Evolutionary conservation across 2,888 invertebrate genomes (phyloP).

Genomic region (Anoplius nigerrimus): DNA sequence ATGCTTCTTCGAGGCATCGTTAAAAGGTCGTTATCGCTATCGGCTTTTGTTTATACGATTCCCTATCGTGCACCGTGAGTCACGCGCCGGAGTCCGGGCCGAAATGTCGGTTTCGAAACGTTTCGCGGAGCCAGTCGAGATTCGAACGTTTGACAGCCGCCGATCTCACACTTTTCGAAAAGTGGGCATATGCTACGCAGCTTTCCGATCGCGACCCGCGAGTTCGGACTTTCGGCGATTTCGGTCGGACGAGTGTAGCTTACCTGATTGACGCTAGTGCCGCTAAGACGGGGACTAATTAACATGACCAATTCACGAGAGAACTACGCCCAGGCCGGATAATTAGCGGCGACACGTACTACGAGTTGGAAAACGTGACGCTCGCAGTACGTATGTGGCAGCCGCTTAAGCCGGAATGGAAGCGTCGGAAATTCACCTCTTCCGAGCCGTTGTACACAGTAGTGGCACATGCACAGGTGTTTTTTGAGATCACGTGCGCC

Average conservation of each 20-base stretch:
- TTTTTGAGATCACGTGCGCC: constrained; percentile 69
- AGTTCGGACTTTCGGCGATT: constrained; percentile 6
- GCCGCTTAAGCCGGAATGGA: constrained; percentile 59
- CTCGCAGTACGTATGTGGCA: constrained; percentile 48
- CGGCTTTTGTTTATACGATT: no score
- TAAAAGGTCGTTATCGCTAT: no score
- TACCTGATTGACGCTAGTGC: no score
- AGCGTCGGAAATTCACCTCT: constrained; percentile 48
- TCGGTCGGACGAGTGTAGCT: neutral
- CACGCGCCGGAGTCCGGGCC: no score
- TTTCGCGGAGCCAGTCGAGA: no score
- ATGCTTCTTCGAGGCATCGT: no score
- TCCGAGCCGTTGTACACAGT: constrained; percentile 44
- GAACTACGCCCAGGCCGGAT: constrained; percentile 7
- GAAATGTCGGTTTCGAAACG: no score
- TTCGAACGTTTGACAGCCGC: no score
- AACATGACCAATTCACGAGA: constrained; percentile 5
- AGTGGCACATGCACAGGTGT: constrained; percentile 72
- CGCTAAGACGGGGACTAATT: neutral
- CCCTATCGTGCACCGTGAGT: no score
- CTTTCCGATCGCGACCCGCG: constrained; percentile 17
- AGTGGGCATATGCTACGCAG: neutral
- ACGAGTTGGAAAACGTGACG: neutral
- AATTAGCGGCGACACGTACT: no score
- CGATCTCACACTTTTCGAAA: neutral